Conservation (phyloP, 2,113 vertebrate genomes). For the Chaetura pelagica region DNA sequence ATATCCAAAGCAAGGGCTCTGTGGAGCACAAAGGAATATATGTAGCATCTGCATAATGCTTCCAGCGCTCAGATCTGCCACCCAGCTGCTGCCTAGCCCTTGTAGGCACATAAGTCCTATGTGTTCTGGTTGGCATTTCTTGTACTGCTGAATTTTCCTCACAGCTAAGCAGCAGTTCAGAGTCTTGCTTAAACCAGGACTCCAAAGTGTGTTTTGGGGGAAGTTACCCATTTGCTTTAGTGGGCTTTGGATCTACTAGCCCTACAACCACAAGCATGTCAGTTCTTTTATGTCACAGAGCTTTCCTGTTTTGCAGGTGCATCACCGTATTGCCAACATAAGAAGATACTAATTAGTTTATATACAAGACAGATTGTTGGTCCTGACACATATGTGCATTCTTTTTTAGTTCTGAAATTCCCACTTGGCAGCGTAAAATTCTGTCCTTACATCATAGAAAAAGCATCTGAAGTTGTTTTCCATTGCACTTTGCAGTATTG, state of each 20-base stretch:
- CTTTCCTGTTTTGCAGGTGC: background rate
- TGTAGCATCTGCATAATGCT: background rate
- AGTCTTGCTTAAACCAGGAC: background rate
- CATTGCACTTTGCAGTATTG: background rate
- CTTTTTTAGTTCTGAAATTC: constrained; percentile 34
- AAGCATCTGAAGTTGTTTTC: constrained; percentile 20
- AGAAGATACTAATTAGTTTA: constrained; percentile 24
- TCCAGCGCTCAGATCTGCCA: background rate
- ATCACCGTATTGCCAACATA: background rate
- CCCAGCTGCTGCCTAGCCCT: background rate
- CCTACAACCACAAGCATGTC: background rate
- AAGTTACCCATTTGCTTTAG: background rate
- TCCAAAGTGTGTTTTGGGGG: background rate
- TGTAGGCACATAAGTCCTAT: background rate
- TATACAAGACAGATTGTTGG: constrained; percentile 9
- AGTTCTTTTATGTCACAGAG: background rate
- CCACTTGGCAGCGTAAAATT: constrained; percentile 28
- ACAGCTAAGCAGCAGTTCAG: background rate
- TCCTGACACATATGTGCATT: constrained; percentile 37
- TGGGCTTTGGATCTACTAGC: background rate
- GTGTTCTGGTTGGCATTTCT: background rate
- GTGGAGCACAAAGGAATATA: background rate
- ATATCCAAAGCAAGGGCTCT: background rate
- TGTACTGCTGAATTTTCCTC: background rate
- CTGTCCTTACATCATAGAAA: constrained; percentile 28